Percentiles rank a stretch among this genome's conserved stretches.
Evolutionary conservation across 2,888 invertebrate species (phyloP).

Genomic region (Cosmorhoe ocellata): DNA sequence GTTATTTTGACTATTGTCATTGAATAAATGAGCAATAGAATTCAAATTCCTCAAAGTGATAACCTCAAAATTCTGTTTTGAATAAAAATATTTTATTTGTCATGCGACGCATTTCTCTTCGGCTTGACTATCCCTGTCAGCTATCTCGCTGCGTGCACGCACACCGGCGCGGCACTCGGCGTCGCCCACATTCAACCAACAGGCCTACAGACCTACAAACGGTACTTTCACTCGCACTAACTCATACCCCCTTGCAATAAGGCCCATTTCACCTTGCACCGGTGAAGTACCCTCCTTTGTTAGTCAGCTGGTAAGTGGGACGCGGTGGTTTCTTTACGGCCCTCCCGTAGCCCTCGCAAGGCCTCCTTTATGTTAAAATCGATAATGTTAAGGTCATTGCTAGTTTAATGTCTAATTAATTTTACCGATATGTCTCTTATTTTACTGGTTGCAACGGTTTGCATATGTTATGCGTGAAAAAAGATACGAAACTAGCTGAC

Average conservation of each 20-base stretch:
- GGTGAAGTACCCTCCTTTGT: slow-evolving; percentile 35
- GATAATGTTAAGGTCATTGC: slow-evolving; percentile 56
- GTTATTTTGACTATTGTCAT: too few relatives aligned
- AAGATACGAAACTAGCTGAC: too few relatives aligned
- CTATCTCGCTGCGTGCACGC: slow-evolving; percentile 79
- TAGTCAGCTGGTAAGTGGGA: slow-evolving; percentile 65
- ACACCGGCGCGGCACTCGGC: slow-evolving; percentile 56
- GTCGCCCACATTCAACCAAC: slow-evolving; percentile 55
- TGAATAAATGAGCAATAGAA: too few relatives aligned
- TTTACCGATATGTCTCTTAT: neutral
- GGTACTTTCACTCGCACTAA: slow-evolving; percentile 55
- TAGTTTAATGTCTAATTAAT: slow-evolving; percentile 22
- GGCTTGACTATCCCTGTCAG: slow-evolving; percentile 60
- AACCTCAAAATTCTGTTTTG: too few relatives aligned
- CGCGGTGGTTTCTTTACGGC: slow-evolving; percentile 71
- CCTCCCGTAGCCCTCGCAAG: slow-evolving; percentile 64
- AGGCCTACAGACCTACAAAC: slow-evolving; percentile 81
- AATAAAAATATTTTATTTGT: neutral
- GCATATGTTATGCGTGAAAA: too few relatives aligned
- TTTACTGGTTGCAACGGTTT: too few relatives aligned
- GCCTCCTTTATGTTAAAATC: slow-evolving; percentile 52
- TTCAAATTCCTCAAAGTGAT: too few relatives aligned
- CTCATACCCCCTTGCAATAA: slow-evolving; percentile 44
- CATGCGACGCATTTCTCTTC: slow-evolving; percentile 72
- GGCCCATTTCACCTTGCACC: slow-evolving; percentile 39